Evolutionary conservation across 2,888 invertebrate species (phyloP).

Genomic region (Cheiracanthium punctorium): DNA sequence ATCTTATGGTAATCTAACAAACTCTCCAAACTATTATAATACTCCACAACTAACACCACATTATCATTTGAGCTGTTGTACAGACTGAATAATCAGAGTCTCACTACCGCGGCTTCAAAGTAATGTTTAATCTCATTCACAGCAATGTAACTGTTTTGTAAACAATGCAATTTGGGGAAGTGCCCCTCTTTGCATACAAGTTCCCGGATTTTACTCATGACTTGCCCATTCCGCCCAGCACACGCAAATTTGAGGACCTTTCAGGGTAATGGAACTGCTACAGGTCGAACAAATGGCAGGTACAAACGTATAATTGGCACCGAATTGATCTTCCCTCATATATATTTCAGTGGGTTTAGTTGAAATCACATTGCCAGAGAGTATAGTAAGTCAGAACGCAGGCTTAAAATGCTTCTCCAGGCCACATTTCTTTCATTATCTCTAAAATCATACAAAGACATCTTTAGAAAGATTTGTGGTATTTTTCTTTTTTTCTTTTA

Average conservation of each 20-base stretch:
- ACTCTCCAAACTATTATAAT: too few species aligned
- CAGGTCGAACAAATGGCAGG: conserved; percentile 34
- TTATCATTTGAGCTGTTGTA: too few species aligned
- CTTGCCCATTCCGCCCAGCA: conserved; percentile 42
- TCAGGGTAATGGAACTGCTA: conserved; percentile 35
- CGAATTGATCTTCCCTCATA: conserved; percentile 14
- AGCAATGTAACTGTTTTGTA: too few species aligned
- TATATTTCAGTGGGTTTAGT: neutral
- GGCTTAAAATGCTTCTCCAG: neutral
- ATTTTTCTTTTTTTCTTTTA: conserved; percentile 18
- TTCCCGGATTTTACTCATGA: conserved; percentile 69
- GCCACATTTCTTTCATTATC: conserved; percentile 1
- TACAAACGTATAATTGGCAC: conserved; percentile 33
- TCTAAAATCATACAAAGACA: neutral
- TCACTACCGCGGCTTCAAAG: too few species aligned
- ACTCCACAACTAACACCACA: too few species aligned
- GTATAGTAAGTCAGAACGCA: neutral
- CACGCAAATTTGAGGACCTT: conserved; percentile 39
- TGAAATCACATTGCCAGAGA: too few species aligned
- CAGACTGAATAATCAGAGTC: too few species aligned
- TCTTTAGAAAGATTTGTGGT: conserved; percentile 19
- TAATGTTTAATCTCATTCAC: too few species aligned
- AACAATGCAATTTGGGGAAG: conserved; percentile 28
- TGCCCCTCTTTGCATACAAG: conserved; percentile 32
- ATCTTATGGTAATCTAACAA: too few species aligned